A percentile compares a stretch with the other conserved stretches of the same genome.
Evolutionary conservation across 2,888 invertebrate species (phyloP).

Genomic region (Acheta domesticus): DNA sequence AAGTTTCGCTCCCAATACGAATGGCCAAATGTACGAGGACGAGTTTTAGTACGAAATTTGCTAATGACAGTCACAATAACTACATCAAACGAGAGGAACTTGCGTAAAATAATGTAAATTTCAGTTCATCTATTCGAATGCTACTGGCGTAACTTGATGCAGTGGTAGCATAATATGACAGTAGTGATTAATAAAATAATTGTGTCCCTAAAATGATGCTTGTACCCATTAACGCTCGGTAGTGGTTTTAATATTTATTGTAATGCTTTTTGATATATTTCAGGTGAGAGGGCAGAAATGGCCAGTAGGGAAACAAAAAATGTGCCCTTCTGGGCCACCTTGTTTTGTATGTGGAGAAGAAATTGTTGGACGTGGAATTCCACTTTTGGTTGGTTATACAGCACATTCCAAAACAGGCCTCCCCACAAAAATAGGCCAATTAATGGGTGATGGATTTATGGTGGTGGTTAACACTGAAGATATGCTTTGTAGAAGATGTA

Average conservation of each 20-base stretch:
- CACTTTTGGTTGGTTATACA: constrained; percentile 43
- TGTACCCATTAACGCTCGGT: too few relatives aligned
- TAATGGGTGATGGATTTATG: constrained; percentile 51
- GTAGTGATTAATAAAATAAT: too few relatives aligned
- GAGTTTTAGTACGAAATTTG: too few relatives aligned
- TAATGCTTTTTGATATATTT: neutral
- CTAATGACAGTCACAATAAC: too few relatives aligned
- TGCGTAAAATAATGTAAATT: too few relatives aligned
- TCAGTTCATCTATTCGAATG: too few relatives aligned
- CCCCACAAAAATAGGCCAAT: constrained; percentile 52
- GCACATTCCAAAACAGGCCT: constrained; percentile 49
- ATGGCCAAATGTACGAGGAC: neutral
- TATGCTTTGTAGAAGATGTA: constrained; percentile 50
- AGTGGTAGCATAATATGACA: too few relatives aligned
- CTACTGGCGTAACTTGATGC: too few relatives aligned
- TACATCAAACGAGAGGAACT: too few relatives aligned
- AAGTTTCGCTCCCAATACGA: constrained; percentile 4
- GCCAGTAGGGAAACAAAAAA: neutral
- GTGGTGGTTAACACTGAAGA: constrained; percentile 51
- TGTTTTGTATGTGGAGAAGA: constrained; percentile 51
- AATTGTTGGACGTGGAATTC: constrained; percentile 43
- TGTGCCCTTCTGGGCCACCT: neutral
- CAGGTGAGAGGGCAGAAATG: constrained; percentile 1
- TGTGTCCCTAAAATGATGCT: too few relatives aligned
- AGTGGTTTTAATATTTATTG: neutral